Evolutionary conservation across 2,113 vertebrate species (phyloP).

Genomic region (Marcusenius ussheri): DNA sequence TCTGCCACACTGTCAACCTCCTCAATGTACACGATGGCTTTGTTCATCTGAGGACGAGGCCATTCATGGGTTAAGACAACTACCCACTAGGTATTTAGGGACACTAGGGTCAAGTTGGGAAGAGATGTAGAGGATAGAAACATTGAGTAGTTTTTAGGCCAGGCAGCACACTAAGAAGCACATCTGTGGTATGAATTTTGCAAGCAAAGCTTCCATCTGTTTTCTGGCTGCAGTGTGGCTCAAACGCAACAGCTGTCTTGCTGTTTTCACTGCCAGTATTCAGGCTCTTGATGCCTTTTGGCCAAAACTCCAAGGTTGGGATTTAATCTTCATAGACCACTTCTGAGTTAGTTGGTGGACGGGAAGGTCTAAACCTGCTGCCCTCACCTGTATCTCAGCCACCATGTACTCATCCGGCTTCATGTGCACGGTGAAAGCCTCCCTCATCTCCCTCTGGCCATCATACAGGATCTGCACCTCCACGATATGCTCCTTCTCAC

Average conservation of each 20-base stretch:
- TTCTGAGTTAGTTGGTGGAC: not conserved
- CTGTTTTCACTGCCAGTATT: constrained; percentile 57
- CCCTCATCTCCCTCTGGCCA: constrained; percentile 73
- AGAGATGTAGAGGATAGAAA: constrained; percentile 23
- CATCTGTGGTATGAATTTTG: constrained; percentile 42
- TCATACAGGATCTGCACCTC: constrained; percentile 73
- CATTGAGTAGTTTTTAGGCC: constrained; percentile 50
- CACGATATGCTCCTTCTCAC: constrained; percentile 67
- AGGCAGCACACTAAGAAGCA: constrained; percentile 44
- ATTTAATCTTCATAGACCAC: not conserved
- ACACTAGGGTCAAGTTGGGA: not conserved
- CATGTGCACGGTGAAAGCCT: constrained; percentile 73
- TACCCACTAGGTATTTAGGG: not conserved
- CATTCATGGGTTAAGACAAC: not conserved
- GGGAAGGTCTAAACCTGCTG: not conserved
- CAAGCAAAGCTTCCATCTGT: constrained; percentile 45
- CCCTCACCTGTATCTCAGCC: constrained; percentile 70
- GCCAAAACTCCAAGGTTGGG: constrained; percentile 10
- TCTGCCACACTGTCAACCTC: constrained; percentile 71
- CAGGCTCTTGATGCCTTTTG: constrained; percentile 36
- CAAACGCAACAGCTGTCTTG: constrained; percentile 55
- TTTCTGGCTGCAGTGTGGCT: constrained; percentile 48
- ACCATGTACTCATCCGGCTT: constrained; percentile 79
- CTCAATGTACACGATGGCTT: constrained; percentile 72
- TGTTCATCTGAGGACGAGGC: constrained; percentile 56